phyloP scores from a whole-genome alignment of 2,797 vertebrate species.

The Buceros bicornis region DNA sequence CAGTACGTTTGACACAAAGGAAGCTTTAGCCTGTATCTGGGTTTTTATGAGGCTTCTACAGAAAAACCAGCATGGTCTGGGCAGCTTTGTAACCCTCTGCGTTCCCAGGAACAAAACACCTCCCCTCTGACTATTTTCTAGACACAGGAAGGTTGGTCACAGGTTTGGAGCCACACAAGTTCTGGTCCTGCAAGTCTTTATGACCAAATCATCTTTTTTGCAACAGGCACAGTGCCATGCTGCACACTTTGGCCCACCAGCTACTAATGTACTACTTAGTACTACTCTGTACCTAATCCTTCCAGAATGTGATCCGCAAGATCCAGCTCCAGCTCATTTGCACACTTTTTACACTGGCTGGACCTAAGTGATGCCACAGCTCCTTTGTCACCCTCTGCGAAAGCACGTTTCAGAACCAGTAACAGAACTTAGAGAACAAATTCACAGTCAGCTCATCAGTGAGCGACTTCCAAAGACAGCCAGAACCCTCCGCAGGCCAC shows the following conservation, averaged over 20 bases:
- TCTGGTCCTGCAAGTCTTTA: neutral
- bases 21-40: neutral
- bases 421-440: neutral
- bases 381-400: neutral
- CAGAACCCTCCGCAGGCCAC: neutral
- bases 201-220: neutral
- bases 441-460: neutral
- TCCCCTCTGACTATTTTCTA: neutral
- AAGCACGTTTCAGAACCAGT: neutral
- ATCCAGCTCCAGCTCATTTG: neutral
- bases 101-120: neutral
- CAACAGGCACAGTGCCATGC: neutral
- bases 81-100: neutral
- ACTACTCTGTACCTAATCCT: neutral
- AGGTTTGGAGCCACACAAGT: neutral
- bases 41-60: neutral
- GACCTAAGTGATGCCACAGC: neutral
- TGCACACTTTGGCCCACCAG: neutral
- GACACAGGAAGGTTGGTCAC: neutral
- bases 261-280: neutral
- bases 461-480: neutral
- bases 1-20: conserved; percentile 29
- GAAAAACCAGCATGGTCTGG: neutral
- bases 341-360: neutral
- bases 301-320: neutral